A percentile compares a stretch with the other conserved stretches of the same genome.
Evolutionary conservation across 1,140 invertebrate genomes (phyloP).

Genomic region (Scaptomyza graminum): DNA sequence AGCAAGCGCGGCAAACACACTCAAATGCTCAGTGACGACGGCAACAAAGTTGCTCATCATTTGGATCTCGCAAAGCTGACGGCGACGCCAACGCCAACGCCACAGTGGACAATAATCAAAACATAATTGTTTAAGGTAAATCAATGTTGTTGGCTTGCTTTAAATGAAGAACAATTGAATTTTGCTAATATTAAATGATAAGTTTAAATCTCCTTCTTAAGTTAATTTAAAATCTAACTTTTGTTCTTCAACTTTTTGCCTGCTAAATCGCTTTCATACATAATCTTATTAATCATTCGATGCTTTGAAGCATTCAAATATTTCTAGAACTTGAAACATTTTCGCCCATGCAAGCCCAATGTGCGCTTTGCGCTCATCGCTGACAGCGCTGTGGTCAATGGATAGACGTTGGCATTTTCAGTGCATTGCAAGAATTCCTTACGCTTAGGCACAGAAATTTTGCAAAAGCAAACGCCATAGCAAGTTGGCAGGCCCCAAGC

Average conservation of each 20-base stretch:
- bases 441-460: slow-evolving; percentile 43
- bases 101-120: slow-evolving; percentile 37
- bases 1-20: slow-evolving; percentile 46
- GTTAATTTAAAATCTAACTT: too few relatives aligned
- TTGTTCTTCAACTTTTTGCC: too few relatives aligned
- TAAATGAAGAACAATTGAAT: not conserved
- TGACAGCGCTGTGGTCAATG: slow-evolving; percentile 44
- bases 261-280: too few relatives aligned
- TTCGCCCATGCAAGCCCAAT: not conserved
- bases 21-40: slow-evolving; percentile 55
- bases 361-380: slow-evolving; percentile 1
- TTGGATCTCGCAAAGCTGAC: slow-evolving; percentile 60
- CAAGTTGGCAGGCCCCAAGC: slow-evolving; percentile 45
- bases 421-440: slow-evolving; percentile 60
- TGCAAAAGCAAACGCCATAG: slow-evolving; percentile 33
- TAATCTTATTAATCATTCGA: too few relatives aligned
- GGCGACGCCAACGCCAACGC: slow-evolving; percentile 26
- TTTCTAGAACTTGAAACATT: too few relatives aligned
- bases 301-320: too few relatives aligned
- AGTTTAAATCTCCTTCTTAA: too few relatives aligned
- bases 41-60: slow-evolving; percentile 64
- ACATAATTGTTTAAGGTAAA: slow-evolving; percentile 11
- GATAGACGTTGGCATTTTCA: slow-evolving; percentile 47
- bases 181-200: too few relatives aligned
- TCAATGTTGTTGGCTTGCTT: not conserved